Evolutionary conservation across 2,888 invertebrate species (phyloP), one percentile per base, ranked within the genome.

Genomic region (Agonopterix alstromeriana): DNA sequence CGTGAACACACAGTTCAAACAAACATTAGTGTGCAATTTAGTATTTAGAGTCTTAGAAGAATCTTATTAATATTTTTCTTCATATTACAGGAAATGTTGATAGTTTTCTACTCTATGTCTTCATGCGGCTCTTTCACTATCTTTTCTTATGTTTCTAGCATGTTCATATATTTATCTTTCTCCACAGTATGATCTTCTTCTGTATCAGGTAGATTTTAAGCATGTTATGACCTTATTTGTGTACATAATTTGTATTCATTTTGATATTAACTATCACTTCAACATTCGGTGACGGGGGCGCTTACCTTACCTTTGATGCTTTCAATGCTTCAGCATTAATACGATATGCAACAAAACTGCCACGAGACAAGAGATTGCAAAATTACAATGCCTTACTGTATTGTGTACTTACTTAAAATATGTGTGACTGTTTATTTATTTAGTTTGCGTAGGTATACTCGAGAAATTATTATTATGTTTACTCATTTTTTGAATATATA

Each of bases 11-110:
- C 67, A 62, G 55, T 67, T 65, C 61, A 64, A 12, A 27, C 27
- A 27, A 61, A 65, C 67, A 70, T 11, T 68, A 75, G 71, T 70
- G 71, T 70, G 65, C 64, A 74, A 75, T 74, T n/a, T 80, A 73
- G 75, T 80, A 73, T 72, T 80, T 82, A 80, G 80, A 61, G 67
- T 80, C 73, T 79, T 77, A 66, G 78, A 77, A 69, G 70, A 77
- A 74, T 77, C 77, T 82, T 80, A 86, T 74, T 89, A 87, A 87
- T 87, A 77, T 78, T 77, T 72, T 82, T 89, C 89, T 84, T 89
- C 80, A 76, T 83, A 87, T 90, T 90, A 73, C 89, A 90, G 89
- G 89, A 89, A 74, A 72, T 82, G 69, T 83, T 82, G 81, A 85
- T 85, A 83, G 77, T 82, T 50, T 80, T 76, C 75, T 84, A 81